A percentile compares a stretch with the other conserved stretches of the same genome.
Conservation (phyloP, 92 coral and sea anemone genomes). For the Epizoanthus scotinus region DNA sequence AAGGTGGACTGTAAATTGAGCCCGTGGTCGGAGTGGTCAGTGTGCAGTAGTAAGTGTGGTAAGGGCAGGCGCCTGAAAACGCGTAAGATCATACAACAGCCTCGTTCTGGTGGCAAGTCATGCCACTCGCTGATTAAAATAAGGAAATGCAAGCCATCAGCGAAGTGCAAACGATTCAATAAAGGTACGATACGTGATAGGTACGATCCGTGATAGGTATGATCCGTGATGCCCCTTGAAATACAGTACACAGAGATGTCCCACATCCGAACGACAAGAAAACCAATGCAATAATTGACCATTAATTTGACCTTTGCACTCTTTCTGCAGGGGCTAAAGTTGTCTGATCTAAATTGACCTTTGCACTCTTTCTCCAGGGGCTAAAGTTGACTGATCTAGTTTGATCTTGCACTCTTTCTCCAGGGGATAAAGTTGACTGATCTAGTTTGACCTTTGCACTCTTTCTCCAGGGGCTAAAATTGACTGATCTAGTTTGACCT, state of each 20-base stretch:
- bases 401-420: too few relatives aligned
- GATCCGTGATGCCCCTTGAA: not conserved
- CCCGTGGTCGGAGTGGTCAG: constrained; percentile 81
- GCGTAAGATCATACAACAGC: constrained; percentile 68
- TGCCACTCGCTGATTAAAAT: constrained; percentile 64
- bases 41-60: constrained; percentile 73
- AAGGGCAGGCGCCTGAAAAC: constrained; percentile 69
- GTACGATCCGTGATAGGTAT: not conserved
- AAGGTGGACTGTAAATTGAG: constrained; percentile 65
- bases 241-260: too few relatives aligned
- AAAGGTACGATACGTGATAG: constrained; percentile 7
- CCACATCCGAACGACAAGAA: too few relatives aligned
- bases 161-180: constrained; percentile 42
- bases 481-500: too few relatives aligned
- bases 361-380: too few relatives aligned
- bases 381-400: too few relatives aligned
- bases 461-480: constrained; percentile 17
- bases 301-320: too few relatives aligned
- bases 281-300: too few relatives aligned
- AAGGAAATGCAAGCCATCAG: constrained; percentile 61
- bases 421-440: too few relatives aligned
- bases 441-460: not conserved
- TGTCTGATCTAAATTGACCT: too few relatives aligned
- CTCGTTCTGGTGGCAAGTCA: constrained; percentile 49
- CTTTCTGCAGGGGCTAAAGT: too few relatives aligned